Evolutionary conservation across 1,140 invertebrate genomes (phyloP).

Genomic region (Hirudo medicinalis): DNA sequence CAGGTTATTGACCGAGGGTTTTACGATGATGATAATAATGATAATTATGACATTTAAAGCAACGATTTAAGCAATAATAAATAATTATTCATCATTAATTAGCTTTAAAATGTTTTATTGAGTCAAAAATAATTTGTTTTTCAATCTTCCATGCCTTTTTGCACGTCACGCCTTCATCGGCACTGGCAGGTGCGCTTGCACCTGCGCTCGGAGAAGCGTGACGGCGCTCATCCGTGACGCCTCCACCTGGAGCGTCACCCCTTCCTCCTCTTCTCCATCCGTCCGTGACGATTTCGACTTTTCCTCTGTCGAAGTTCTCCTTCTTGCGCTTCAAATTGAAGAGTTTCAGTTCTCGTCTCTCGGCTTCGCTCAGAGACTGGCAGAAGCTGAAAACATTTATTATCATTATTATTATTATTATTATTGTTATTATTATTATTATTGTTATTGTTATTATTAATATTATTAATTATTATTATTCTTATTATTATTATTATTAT

Average conservation of each 20-base stretch:
- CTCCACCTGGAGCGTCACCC: not conserved
- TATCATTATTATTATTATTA: not conserved
- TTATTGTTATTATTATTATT: constrained; percentile 1
- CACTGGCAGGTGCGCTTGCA: not conserved
- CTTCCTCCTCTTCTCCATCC: constrained; percentile 41
- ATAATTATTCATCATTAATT: not conserved
- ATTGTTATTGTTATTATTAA: not conserved
- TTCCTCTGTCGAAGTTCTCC: constrained; percentile 78
- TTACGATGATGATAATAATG: constrained; percentile 50
- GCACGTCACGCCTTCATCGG: not conserved
- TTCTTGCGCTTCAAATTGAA: constrained; percentile 82
- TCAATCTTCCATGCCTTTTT: not conserved
- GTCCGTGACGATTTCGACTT: constrained; percentile 54
- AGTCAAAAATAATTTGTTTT: not conserved
- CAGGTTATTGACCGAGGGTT: not conserved
- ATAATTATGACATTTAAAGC: not conserved
- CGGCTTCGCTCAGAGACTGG: constrained; percentile 75
- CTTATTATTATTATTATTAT: too few species aligned
- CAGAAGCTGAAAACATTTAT: constrained; percentile 57
- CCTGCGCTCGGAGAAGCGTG: not conserved
- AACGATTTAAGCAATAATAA: too few species aligned
- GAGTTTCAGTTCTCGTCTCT: constrained; percentile 69
- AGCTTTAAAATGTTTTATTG: not conserved
- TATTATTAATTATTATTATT: too few species aligned
- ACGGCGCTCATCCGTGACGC: not conserved